These are phyloP conservation scores for Podotricha telesiphe DNA, from an alignment of 2,888 invertebrate species.

Conservation along the genomic window DNA sequence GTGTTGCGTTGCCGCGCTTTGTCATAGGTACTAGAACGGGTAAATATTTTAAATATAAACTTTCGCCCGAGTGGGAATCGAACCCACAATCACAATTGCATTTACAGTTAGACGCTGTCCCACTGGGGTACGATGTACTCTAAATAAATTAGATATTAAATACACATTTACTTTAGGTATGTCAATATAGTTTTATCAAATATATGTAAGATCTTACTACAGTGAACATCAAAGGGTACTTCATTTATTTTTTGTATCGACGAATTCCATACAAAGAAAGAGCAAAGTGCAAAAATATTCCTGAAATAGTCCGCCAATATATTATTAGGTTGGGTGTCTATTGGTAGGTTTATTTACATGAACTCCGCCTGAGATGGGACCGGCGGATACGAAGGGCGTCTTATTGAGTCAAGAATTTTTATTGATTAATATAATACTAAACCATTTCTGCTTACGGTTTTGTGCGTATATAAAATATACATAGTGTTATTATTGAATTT, in stretches of 20 bases:
- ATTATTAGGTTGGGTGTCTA: conserved; percentile 10
- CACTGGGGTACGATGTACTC: no score
- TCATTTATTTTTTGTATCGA: background rate
- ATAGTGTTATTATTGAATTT: background rate
- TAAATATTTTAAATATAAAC: no score
- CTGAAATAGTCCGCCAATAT: conserved; percentile 14
- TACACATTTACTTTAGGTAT: no score
- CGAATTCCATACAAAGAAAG: background rate
- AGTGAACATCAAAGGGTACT: background rate
- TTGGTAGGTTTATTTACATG: conserved; percentile 24
- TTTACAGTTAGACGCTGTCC: no score
- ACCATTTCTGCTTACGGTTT: background rate
- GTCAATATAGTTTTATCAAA: no score
- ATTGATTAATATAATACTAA: conserved; percentile 4
- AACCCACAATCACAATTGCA: no score
- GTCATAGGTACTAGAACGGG: no score
- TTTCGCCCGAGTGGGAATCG: no score
- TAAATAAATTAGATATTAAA: no score
- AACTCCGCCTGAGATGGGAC: conserved; percentile 24
- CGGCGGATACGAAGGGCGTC: conserved; percentile 20
- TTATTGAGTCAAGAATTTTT: conserved; percentile 24
- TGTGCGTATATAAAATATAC: background rate
- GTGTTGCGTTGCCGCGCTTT: no score
- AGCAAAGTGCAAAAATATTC: conserved; percentile 2
- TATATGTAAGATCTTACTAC: no score